phyloP scores from a whole-genome alignment of 2,888 invertebrate genomes.

The Dryocosmus kuriphilus region DNA sequence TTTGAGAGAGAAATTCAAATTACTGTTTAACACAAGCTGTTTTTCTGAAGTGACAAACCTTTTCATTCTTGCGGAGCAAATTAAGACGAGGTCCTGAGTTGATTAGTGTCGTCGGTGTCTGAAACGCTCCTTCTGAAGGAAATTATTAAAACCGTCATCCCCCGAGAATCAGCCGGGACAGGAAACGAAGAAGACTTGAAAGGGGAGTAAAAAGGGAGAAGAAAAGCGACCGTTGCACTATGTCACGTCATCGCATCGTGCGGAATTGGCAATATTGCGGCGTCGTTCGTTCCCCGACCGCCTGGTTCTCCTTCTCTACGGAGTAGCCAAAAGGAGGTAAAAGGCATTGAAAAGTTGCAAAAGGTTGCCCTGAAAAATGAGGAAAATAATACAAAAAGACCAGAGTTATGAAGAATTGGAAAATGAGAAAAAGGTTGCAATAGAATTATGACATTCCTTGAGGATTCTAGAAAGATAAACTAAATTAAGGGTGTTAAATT shows the following conservation, averaged over 20 bases:
- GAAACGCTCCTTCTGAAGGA: background rate
- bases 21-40: background rate
- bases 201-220: conserved; percentile 1
- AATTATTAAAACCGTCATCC: conserved; percentile 7
- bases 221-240: conserved; percentile 2
- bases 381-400: background rate
- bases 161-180: background rate
- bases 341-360: background rate
- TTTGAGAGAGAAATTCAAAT: background rate
- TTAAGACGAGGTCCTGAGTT: background rate
- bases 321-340: background rate
- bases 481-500: too few species aligned
- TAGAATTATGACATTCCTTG: background rate
- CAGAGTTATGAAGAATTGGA: background rate
- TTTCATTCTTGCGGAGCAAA: background rate
- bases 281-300: background rate
- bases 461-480: too few species aligned
- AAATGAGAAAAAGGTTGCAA: background rate
- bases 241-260: background rate
- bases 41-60: background rate
- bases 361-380: background rate
- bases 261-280: conserved; percentile 16
- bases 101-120: background rate
- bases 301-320: background rate
- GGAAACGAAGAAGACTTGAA: conserved; percentile 7